These are phyloP conservation scores for Paraplagusia blochii DNA, from an alignment of 2,113 vertebrate genomes.

Conservation along the genomic window DNA sequence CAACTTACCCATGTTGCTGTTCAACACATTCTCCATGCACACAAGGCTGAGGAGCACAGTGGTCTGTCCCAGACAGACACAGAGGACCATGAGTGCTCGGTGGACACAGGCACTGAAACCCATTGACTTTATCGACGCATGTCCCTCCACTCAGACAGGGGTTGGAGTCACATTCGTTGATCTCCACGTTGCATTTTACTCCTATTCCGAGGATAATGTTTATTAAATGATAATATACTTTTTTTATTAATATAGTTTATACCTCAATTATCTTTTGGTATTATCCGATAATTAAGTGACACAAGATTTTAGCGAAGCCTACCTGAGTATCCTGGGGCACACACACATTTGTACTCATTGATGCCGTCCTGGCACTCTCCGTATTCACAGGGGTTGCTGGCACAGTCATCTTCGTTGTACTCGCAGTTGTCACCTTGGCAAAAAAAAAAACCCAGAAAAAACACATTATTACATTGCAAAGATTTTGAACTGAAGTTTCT, in stretches of 20 bases:
- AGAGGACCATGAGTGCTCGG: constrained; percentile 82
- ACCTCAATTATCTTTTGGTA: too few relatives aligned
- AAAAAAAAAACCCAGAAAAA: constrained; percentile 4
- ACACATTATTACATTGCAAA: background rate
- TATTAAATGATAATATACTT: too few relatives aligned
- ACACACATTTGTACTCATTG: constrained; percentile 87
- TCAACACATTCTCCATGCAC: constrained; percentile 85
- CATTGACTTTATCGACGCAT: constrained; percentile 82
- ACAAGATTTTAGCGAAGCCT: constrained; percentile 5
- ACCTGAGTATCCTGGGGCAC: constrained; percentile 90
- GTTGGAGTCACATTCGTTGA: constrained; percentile 88
- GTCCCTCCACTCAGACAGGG: constrained; percentile 90
- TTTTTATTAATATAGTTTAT: too few relatives aligned
- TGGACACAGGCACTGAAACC: constrained; percentile 85
- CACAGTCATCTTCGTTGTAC: constrained; percentile 89
- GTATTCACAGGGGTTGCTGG: constrained; percentile 84
- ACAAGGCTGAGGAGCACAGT: constrained; percentile 85
- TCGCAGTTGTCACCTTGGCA: constrained; percentile 87
- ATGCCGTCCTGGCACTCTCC: constrained; percentile 89
- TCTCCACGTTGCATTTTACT: constrained; percentile 81
- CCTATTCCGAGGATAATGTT: constrained; percentile 64
- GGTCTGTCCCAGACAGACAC: constrained; percentile 85
- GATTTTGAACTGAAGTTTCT: too few relatives aligned
- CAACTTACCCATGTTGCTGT: constrained; percentile 75
- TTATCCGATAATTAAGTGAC: too few relatives aligned